Evolutionary conservation across 1,140 invertebrate genomes (phyloP), one percentile per base, ranked within the genome.

Genomic region (Chironomus tepperi): DNA sequence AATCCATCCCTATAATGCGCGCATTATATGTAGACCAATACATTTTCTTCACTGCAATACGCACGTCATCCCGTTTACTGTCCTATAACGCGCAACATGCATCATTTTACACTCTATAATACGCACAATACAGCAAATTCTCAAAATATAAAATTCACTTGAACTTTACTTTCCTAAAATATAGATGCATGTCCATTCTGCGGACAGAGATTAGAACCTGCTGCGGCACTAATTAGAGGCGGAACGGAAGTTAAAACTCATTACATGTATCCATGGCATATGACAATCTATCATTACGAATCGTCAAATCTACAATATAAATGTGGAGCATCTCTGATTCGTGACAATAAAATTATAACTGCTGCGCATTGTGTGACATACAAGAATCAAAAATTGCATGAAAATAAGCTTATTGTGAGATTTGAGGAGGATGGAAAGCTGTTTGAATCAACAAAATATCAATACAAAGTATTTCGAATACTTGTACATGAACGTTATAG

Each of bases 161-260:
- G 24, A n/a, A n/a, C n/a, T n/a, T 34, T 34, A 1, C 24, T 34
- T 34, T 34, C 24, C n/a, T n/a, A n/a, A n/a, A n/a, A n/a, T n/a
- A 67, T 2, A 70, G 65, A 70, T 18, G 7, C 19, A 18, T 70
- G 65, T 70, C 18, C 65, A 70, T 70, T 70, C 18, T 70, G 65
- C 19, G 65, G 65, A 18, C 16, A 70, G 9, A 15, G 65, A 5
- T 18, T 57, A n/a, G 47, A 57, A 15, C n/a, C 9, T 7, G 65
- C 65, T 8, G 65, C 18, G 10, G 65, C n/a, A 18, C 18, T 70
- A 10, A 21, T 21, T 18, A 21, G 9, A 19, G 65, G 65, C 7
- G 65, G 65, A 70, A 70, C 24, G 5, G 24, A 70, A 18, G 65
- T 19, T 8, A 70, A 5, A 1, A 70, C 5, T 8, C n/a, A 5